A percentile compares a stretch with the other conserved stretches of the same genome.
These are phyloP conservation scores for Lutjanus argentimaculatus DNA, from an alignment of 2,797 vertebrate species.

Conservation along the genomic window DNA sequence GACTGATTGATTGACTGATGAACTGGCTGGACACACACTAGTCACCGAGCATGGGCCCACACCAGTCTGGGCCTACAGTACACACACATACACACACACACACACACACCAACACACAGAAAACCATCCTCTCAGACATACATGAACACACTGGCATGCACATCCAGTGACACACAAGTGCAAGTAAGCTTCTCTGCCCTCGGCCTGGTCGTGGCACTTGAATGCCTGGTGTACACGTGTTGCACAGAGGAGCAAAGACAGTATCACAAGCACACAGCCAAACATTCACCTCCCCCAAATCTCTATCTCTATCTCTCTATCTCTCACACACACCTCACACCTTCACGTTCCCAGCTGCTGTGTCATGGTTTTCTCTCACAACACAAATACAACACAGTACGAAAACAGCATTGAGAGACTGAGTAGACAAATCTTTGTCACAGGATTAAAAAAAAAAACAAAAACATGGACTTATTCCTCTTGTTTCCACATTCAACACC, in stretches of 20 bases:
- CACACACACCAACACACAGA: slow-evolving; percentile 83
- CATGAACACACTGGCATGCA: slow-evolving; percentile 77
- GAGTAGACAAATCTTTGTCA: slow-evolving; percentile 75
- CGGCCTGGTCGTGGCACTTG: slow-evolving; percentile 77
- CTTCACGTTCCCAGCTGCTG: slow-evolving; percentile 68
- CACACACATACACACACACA: slow-evolving; percentile 86
- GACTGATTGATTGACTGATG: slow-evolving; percentile 63
- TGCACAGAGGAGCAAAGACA: slow-evolving; percentile 84
- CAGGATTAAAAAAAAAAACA: slow-evolving; percentile 52
- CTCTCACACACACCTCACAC: slow-evolving; percentile 45
- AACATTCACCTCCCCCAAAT: slow-evolving; percentile 67
- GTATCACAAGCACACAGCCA: slow-evolving; percentile 93
- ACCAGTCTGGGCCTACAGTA: slow-evolving; percentile 73
- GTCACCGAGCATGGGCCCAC: slow-evolving; percentile 82
- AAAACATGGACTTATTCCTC: slow-evolving; percentile 60
- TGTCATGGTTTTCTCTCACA: slow-evolving; percentile 80
- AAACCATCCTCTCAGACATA: slow-evolving; percentile 79
- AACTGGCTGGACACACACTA: slow-evolving; percentile 80
- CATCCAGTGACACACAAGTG: slow-evolving; percentile 78
- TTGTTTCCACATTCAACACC: slow-evolving; percentile 65
- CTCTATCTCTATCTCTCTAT: slow-evolving; percentile 6
- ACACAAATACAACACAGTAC: slow-evolving; percentile 67
- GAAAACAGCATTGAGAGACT: slow-evolving; percentile 62
- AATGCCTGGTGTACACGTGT: slow-evolving; percentile 80
- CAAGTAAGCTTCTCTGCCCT: slow-evolving; percentile 83